Evolutionary conservation across 2,888 invertebrate species (phyloP).

Genomic region (Lepeophtheirus nordmannii): DNA sequence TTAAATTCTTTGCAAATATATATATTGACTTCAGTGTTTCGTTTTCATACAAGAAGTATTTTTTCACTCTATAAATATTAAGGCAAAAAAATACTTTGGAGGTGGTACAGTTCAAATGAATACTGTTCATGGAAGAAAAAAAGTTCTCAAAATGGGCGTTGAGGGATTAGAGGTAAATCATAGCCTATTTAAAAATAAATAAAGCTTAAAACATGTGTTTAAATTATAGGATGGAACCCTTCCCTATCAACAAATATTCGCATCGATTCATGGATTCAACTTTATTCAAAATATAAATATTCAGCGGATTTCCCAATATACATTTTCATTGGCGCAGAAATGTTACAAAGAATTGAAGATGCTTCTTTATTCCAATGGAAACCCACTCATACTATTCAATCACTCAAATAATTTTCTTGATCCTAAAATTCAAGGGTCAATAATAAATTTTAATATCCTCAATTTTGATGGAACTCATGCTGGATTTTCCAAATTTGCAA

Average conservation of each 20-base stretch:
- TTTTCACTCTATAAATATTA: conserved; percentile 26
- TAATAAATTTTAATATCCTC: conserved; percentile 72
- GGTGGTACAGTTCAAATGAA: conserved; percentile 84
- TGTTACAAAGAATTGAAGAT: conserved; percentile 46
- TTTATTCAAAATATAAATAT: conserved; percentile 50
- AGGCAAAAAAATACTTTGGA: conserved; percentile 64
- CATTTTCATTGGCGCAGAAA: conserved; percentile 57
- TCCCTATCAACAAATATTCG: conserved; percentile 65
- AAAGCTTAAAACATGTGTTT: background rate
- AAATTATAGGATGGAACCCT: conserved; percentile 83
- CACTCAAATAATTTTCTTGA: conserved; percentile 52
- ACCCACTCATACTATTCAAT: conserved; percentile 53
- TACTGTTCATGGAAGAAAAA: conserved; percentile 52
- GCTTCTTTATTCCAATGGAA: conserved; percentile 55
- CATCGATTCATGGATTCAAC: conserved; percentile 62
- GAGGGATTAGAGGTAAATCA: conserved; percentile 53
- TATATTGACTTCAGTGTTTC: no score
- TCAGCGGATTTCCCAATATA: conserved; percentile 44
- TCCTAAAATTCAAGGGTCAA: conserved; percentile 54
- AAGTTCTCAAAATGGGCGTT: conserved; percentile 44
- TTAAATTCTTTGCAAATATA: no score
- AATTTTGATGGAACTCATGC: conserved; percentile 59
- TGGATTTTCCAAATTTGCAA: conserved; percentile 77
- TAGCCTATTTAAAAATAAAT: background rate
- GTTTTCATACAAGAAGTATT: no score